Percentiles rank a stretch among this genome's conserved stretches.
These are phyloP conservation scores for Heliconius ethilla DNA, from an alignment of 2,888 invertebrate species.

Conservation along the genomic window DNA sequence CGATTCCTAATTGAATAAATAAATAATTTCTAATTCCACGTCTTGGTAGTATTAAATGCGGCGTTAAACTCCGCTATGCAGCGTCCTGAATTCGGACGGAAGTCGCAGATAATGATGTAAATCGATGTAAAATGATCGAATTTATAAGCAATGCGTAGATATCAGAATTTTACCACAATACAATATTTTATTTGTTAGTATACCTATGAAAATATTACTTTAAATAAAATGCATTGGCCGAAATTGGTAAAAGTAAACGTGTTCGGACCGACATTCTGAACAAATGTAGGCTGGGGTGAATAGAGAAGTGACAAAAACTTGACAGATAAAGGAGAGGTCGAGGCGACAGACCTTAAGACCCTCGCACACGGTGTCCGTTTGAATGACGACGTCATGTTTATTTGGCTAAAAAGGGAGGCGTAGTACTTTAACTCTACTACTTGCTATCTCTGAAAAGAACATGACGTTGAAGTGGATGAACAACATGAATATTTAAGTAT, in stretches of 20 bases:
- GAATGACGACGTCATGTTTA: slow-evolving; percentile 77
- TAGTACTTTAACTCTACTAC: slow-evolving; percentile 57
- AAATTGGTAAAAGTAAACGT: slow-evolving; percentile 67
- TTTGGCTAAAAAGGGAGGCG: slow-evolving; percentile 72
- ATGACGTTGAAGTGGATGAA: slow-evolving; percentile 63
- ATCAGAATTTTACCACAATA: background rate
- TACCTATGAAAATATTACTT: slow-evolving; percentile 50
- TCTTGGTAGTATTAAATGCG: background rate
- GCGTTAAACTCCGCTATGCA: background rate
- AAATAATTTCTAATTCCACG: background rate
- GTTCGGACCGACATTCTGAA: slow-evolving; percentile 59
- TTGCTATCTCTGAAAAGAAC: slow-evolving; percentile 57
- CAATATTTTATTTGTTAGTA: background rate
- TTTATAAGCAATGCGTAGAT: background rate
- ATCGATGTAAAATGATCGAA: too few species aligned
- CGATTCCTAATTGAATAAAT: background rate
- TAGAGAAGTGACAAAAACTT: slow-evolving; percentile 70
- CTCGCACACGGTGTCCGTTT: slow-evolving; percentile 60
- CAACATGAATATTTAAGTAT: slow-evolving; percentile 63
- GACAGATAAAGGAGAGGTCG: slow-evolving; percentile 69
- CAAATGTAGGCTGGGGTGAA: slow-evolving; percentile 62
- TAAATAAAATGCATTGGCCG: slow-evolving; percentile 54
- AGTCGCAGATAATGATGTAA: too few species aligned
- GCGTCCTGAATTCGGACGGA: background rate
- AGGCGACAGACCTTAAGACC: slow-evolving; percentile 60